Evolutionary conservation across 1,140 invertebrate genomes (phyloP), one percentile per base, ranked within the genome.

Genomic region (Tetramorium simillimum): DNA sequence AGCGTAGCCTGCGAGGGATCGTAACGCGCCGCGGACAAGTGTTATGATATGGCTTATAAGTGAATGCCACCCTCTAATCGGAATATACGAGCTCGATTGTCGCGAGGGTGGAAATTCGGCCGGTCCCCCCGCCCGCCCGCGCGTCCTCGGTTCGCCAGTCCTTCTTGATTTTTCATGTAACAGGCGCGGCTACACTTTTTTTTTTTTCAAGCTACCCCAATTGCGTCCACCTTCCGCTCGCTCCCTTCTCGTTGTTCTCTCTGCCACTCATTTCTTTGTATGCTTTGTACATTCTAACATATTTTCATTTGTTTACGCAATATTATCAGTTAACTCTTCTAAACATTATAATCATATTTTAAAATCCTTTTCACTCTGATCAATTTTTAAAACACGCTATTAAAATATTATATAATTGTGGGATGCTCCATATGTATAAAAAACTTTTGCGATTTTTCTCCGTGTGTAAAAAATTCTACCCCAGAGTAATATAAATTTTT

Each of bases 31-130:
- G 93, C 92, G 93, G 92, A 95, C 95, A 95, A 95, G 94, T 95
- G 95, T 95, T 95, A 95, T 95, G 93, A 93, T 94, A 95, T 94
- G 93, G 94, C 94, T 95, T 95, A 95, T 95, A 95, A 95, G 94
- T 95, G 95, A 95, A 95, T 95, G 95, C 94, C 93, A 93, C 92
- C 93, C 94, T 94, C 94, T 95, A 95, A 95, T 95, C 94, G 94
- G 93, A 94, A 95, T 95, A 95, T 95, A 95, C 94, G 95, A 93
- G 93, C 94, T 87, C 94, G 94, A 95, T 95, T 95, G 94, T 94
- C 91, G 93, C 88, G 89, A 89, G 91, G 90, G 91, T 90, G 88
- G 86, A 90, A 88, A 87, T 81, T 60, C 65, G 46, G 14, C 6
- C 53, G 2, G 33, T 40, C 49, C 70, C 46, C 21, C 14, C n/a